A percentile compares a stretch with the other conserved stretches of the same genome.
These are phyloP conservation scores for Elephas maximus DNA, from an alignment of 2,113 vertebrate species.

Conservation along the genomic window DNA sequence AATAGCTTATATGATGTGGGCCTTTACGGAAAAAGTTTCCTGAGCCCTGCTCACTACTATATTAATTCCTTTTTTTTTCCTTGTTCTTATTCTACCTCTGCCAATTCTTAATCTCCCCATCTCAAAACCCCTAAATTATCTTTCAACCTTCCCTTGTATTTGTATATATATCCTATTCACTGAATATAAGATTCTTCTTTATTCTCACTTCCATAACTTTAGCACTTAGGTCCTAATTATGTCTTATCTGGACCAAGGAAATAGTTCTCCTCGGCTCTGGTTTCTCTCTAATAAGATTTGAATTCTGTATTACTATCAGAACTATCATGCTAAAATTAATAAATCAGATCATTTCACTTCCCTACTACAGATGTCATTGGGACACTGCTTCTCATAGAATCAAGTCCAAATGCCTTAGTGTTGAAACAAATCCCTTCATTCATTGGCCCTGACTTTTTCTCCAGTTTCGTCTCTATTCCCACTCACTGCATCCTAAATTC, in stretches of 20 bases:
- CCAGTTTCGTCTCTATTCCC: not conserved
- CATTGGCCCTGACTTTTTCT: not conserved
- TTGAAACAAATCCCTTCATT: conserved; percentile 56
- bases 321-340: not conserved
- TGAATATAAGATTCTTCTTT: not conserved
- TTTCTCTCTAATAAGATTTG: not conserved
- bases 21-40: not conserved
- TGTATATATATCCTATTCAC: not conserved
- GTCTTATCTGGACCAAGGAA: not conserved
- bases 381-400: conserved; percentile 19
- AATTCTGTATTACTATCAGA: not conserved
- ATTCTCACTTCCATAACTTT: not conserved
- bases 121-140: not conserved
- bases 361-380: not conserved
- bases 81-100: not conserved
- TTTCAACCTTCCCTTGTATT: not conserved
- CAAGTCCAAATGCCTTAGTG: not conserved
- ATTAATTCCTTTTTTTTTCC: not conserved
- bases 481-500: conserved; percentile 51
- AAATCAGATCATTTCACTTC: not conserved
- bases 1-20: not conserved
- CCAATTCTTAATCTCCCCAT: not conserved
- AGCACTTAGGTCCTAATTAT: not conserved
- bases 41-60: not conserved
- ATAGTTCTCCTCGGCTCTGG: not conserved